These are phyloP conservation scores for Onthophagus taurus DNA, from an alignment of 1,140 invertebrate species.

Conservation along the genomic window DNA sequence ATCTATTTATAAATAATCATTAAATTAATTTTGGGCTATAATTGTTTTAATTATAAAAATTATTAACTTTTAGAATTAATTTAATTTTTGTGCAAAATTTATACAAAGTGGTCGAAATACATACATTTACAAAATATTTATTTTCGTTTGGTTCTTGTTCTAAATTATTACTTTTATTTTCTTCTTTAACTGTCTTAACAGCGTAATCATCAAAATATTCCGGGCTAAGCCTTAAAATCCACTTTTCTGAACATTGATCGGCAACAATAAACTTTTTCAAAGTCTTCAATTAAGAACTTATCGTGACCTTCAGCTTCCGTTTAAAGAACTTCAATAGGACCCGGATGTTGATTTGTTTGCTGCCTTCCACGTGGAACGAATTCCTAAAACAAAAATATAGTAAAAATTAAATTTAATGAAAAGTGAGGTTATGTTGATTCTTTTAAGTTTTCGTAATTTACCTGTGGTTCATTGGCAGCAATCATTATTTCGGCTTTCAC, in stretches of 20 bases:
- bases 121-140: no score
- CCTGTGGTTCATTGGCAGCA: slow-evolving; percentile 72
- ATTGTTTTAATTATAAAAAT: no score
- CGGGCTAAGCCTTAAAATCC: slow-evolving; percentile 50
- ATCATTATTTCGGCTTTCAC: slow-evolving; percentile 64
- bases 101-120: no score
- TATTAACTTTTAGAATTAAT: no score
- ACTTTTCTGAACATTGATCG: slow-evolving; percentile 52
- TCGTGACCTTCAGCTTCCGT: slow-evolving; percentile 34
- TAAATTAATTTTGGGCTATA: no score
- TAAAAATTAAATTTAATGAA: slow-evolving; percentile 10
- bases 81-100: no score
- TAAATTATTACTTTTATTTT: no score
- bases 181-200: no score
- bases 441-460: slow-evolving; percentile 29
- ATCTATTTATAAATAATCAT: no score
- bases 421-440: not conserved
- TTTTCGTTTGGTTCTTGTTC: no score
- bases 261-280: slow-evolving; percentile 66
- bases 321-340: slow-evolving; percentile 40
- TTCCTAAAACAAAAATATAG: slow-evolving; percentile 54
- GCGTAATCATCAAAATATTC: slow-evolving; percentile 14
- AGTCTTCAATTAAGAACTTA: slow-evolving; percentile 54
- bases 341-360: slow-evolving; percentile 69
- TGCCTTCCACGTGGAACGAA: slow-evolving; percentile 82